phyloP scores from a whole-genome alignment of 2,113 vertebrate species.

The Apistogramma diplotaenia region DNA sequence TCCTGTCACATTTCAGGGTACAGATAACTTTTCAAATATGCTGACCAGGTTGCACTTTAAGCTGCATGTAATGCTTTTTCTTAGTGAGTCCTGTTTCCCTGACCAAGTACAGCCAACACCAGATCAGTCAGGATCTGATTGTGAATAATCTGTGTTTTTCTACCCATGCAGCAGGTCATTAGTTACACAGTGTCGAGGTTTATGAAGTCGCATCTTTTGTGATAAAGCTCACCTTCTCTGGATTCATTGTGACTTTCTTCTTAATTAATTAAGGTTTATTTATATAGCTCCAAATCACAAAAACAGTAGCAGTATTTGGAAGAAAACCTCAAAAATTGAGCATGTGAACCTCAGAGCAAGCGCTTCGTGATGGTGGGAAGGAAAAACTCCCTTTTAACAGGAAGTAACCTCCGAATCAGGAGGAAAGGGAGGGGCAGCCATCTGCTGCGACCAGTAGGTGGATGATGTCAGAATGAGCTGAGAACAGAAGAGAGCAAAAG shows the following conservation, averaged over 20 bases:
- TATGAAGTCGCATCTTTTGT: background rate
- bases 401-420: too few relatives aligned
- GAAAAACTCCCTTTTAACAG: too few relatives aligned
- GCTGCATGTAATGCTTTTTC: background rate
- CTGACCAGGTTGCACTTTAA: background rate
- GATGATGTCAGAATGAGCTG: background rate
- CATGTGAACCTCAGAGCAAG: too few relatives aligned
- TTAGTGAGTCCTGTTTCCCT: background rate
- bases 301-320: background rate
- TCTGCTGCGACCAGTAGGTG: background rate
- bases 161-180: background rate
- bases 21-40: conserved; percentile 1
- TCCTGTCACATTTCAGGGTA: background rate
- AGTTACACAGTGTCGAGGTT: background rate
- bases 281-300: background rate
- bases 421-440: background rate
- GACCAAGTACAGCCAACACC: background rate
- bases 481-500: background rate
- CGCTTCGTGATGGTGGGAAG: too few relatives aligned
- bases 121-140: background rate
- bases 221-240: fast-evolving
- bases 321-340: too few relatives aligned
- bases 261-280: background rate
- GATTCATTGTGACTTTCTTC: fast-evolving
- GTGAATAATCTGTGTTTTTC: background rate